phyloP scores from a whole-genome alignment of 2,797 vertebrate species.

The Rallus crepitans region DNA sequence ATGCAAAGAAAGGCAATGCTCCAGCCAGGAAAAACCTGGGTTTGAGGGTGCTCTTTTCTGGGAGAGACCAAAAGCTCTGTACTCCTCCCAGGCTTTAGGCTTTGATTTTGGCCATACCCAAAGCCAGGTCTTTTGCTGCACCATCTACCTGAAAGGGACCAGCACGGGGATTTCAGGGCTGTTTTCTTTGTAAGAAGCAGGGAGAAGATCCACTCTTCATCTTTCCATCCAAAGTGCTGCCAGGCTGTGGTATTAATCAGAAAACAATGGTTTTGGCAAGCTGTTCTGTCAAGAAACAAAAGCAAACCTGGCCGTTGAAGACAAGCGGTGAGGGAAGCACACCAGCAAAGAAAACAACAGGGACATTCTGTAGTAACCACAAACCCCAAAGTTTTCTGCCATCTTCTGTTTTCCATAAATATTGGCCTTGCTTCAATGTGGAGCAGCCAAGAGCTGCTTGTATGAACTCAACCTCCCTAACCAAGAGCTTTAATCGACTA shows the following conservation, averaged over 20 bases:
- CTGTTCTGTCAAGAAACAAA: conserved; percentile 21
- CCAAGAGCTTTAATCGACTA: conserved; percentile 19
- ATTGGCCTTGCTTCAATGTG: background rate
- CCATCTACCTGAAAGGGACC: background rate
- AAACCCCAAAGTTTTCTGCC: conserved; percentile 34
- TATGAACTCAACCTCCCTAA: background rate
- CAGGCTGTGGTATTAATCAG: background rate
- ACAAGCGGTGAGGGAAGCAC: background rate
- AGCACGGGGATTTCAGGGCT: background rate
- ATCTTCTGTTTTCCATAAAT: conserved; percentile 60
- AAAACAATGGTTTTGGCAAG: conserved; percentile 36
- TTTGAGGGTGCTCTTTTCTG: background rate
- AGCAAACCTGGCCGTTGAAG: conserved; percentile 53
- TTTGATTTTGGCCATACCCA: background rate
- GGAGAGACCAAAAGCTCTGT: background rate
- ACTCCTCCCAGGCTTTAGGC: background rate
- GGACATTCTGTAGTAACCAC: conserved; percentile 62
- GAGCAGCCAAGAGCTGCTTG: conserved; percentile 46
- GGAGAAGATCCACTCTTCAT: background rate
- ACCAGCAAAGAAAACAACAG: conserved; percentile 49
- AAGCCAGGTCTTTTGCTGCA: background rate
- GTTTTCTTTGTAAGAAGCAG: background rate
- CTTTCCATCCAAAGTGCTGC: background rate
- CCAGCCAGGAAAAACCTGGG: background rate
- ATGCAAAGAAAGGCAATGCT: background rate